Percentiles rank a stretch among this genome's conserved stretches.
These are phyloP conservation scores for Sericinus montela DNA, from an alignment of 2,888 invertebrate genomes.

Conservation along the genomic window DNA sequence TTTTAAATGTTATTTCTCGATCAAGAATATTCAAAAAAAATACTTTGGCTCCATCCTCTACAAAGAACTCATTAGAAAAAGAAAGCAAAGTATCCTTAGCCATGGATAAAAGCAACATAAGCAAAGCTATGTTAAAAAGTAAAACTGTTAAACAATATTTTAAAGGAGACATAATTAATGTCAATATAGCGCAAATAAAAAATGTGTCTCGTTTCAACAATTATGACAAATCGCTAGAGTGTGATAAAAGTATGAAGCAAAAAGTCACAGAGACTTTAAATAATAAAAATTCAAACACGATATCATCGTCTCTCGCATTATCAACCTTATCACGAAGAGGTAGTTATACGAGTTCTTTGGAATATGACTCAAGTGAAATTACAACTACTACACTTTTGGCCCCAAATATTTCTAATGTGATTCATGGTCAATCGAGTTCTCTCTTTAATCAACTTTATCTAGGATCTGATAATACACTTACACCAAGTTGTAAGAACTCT, in stretches of 20 bases:
- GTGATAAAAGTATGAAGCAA: constrained; percentile 1
- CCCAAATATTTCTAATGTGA: constrained; percentile 20
- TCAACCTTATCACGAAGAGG: constrained; percentile 3
- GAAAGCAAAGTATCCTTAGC: background rate
- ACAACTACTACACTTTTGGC: constrained; percentile 23
- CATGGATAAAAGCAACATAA: background rate
- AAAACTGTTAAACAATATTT: constrained; percentile 23
- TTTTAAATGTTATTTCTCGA: constrained; percentile 22
- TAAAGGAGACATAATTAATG: constrained; percentile 42
- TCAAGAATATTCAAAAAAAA: constrained; percentile 38
- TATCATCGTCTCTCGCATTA: background rate
- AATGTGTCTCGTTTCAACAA: constrained; percentile 25
- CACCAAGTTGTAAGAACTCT: background rate
- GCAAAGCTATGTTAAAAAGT: background rate
- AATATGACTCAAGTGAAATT: constrained; percentile 23
- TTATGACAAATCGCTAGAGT: background rate
- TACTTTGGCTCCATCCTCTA: background rate
- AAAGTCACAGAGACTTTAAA: background rate
- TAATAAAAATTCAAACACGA: background rate
- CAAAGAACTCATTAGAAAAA: background rate
- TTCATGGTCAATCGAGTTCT: constrained; percentile 31
- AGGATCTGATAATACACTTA: constrained; percentile 4
- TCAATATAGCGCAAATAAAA: constrained; percentile 43
- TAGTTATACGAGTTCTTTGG: constrained; percentile 11
- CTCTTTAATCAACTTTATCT: constrained; percentile 18